Conservation (phyloP, 2,113 vertebrate species). For the Xenus cinereus region DNA sequence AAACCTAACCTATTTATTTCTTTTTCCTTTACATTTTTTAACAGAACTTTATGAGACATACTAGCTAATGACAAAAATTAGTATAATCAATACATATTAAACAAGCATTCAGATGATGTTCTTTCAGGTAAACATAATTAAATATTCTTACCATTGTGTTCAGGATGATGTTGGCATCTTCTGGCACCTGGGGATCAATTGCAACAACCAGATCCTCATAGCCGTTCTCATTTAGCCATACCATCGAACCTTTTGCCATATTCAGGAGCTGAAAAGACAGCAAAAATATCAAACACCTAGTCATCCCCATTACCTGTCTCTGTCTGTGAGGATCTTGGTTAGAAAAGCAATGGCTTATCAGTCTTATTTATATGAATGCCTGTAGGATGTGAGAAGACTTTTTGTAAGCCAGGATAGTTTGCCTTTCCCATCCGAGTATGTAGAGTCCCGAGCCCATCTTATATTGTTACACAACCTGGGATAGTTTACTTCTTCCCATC, state of each 20-base stretch:
- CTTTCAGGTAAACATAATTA: neutral
- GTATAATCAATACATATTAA: neutral
- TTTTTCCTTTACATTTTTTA: neutral
- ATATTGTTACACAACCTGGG: neutral
- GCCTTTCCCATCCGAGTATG: neutral
- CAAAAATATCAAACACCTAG: conserved; percentile 8
- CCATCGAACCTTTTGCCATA: conserved; percentile 22
- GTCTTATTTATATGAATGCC: neutral
- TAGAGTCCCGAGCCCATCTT: too few relatives aligned
- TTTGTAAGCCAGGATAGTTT: neutral
- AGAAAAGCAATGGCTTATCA: neutral
- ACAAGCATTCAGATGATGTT: neutral
- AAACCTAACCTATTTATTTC: neutral
- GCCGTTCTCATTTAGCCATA: conserved; percentile 66
- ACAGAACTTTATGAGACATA: neutral
- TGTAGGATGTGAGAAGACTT: neutral
- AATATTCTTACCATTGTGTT: conserved; percentile 65
- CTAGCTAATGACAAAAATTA: neutral
- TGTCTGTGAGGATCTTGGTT: neutral
- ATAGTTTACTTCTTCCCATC: neutral
- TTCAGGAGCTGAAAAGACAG: conserved; percentile 30
- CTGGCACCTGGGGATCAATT: conserved; percentile 63
- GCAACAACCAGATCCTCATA: conserved; percentile 74
- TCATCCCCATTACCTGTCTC: neutral
- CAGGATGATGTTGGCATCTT: conserved; percentile 61